Evolutionary conservation across 2,113 vertebrate species (phyloP).

Genomic region (Barbus barbus): DNA sequence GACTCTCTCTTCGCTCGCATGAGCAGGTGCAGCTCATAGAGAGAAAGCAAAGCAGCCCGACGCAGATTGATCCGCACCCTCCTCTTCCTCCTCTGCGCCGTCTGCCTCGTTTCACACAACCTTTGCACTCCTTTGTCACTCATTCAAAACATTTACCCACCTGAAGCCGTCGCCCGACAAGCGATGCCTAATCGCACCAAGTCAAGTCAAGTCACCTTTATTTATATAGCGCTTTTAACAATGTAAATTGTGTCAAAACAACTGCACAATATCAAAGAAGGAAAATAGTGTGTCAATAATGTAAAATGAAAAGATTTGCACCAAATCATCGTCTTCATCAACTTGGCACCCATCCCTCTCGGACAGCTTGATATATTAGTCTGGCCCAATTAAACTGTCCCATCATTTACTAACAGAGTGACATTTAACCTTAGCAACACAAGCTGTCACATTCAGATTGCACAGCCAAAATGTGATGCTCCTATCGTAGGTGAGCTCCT

Average conservation of each 20-base stretch:
- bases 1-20: slow-evolving; percentile 67
- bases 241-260: no score
- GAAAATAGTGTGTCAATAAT: no score
- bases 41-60: slow-evolving; percentile 54
- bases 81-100: slow-evolving; percentile 47
- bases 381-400: slow-evolving; percentile 21
- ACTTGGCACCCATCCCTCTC: background rate
- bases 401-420: slow-evolving; percentile 9
- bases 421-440: slow-evolving; percentile 36
- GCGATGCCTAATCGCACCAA: background rate
- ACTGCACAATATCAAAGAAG: no score
- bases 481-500: background rate
- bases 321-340: slow-evolving; percentile 11
- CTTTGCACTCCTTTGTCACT: slow-evolving; percentile 31
- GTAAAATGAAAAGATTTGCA: no score
- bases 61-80: slow-evolving; percentile 55
- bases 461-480: background rate
- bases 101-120: slow-evolving; percentile 43
- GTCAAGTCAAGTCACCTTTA: no score
- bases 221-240: no score
- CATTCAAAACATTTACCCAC: background rate
- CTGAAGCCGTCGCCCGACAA: background rate
- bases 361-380: slow-evolving; percentile 41
- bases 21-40: slow-evolving; percentile 64
- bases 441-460: slow-evolving; percentile 16